Base-by-base conservation (phyloP, 2,113 vertebrate species). In the Labeo catla region DNA sequence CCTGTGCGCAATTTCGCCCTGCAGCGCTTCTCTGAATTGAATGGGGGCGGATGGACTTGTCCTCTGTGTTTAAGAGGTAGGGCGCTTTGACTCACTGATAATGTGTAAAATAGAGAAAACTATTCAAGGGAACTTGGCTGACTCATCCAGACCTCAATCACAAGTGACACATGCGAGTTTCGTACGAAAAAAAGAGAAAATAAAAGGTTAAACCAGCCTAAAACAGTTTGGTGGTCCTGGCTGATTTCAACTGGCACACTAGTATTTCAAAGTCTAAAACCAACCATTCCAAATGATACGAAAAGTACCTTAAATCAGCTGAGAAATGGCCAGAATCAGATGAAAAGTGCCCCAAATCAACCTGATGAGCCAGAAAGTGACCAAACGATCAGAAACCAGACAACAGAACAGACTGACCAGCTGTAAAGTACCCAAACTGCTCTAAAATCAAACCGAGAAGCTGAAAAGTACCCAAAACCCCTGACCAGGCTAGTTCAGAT, bases 81-180 rank as follows among this genome's bases (percentile, higher is more conserved):
- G 82, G 82, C 81, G 50, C 82, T 84, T 84, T 84, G 81, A 83
- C 65, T 83, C 82, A 84, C 82, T 57, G 59, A n/a, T 83, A 83
- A 72, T 84, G 66, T 59, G 82, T 84, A 84, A 84, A 73, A 84
- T 73, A 59, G 34, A 73, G 68, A 74, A 84, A 73, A 84, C 47
- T 83, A 70, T 70, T 83, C 81, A 73, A 59, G 34, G 4, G 50
- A 21, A 73, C 21, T 43, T 39, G 49, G 5, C 47, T 88, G 87
- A 88, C 78, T 85, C 87, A 88, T 3, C 19, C 39, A 45, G 23
- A 70, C 39, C 43, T 81, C 47, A 73, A 12, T 28, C 54, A 73
- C 54, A 79, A 85, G 54, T 47, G 28, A 49, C 80, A 59, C 76
- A 82, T 82, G 23, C 15, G 13, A 82, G 63, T 68, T 68, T 68